These are phyloP conservation scores for Cervus canadensis DNA, from an alignment of 2,113 vertebrate species.

Conservation along the genomic window DNA sequence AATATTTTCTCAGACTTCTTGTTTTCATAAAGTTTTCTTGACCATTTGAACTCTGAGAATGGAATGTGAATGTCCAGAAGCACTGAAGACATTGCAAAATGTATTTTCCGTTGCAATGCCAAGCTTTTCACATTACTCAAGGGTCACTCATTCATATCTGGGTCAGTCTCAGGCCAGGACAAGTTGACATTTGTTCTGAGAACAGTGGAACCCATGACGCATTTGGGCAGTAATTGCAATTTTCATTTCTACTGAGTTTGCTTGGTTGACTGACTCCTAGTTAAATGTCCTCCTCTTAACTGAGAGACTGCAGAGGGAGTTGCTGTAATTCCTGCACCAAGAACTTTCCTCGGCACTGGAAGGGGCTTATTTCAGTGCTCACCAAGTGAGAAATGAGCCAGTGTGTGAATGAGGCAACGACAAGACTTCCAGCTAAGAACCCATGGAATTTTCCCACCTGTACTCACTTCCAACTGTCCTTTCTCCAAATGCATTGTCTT, in stretches of 20 bases:
- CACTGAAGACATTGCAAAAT: not conserved
- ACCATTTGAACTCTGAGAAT: constrained; percentile 37
- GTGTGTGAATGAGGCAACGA: not conserved
- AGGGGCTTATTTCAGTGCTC: not conserved
- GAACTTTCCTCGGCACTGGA: not conserved
- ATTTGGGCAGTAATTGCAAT: not conserved
- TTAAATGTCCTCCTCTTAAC: not conserved
- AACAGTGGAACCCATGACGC: not conserved
- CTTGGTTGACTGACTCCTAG: not conserved
- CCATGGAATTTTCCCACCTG: not conserved
- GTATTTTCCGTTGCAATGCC: not conserved
- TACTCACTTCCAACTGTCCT: not conserved
- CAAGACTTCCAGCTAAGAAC: not conserved
- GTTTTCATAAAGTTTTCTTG: constrained; percentile 16
- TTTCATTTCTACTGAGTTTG: not conserved
- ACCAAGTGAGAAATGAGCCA: not conserved
- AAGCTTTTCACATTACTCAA: not conserved
- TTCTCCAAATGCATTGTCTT: not conserved
- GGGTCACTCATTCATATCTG: not conserved
- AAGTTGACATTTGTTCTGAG: not conserved
- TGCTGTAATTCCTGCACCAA: not conserved
- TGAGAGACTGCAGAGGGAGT: not conserved
- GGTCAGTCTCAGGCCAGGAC: not conserved
- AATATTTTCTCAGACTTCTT: not conserved
- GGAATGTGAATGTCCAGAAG: not conserved